Evolutionary conservation across 2,888 invertebrate species (phyloP).

Genomic region (Drosophila pseudotalamancana): DNA sequence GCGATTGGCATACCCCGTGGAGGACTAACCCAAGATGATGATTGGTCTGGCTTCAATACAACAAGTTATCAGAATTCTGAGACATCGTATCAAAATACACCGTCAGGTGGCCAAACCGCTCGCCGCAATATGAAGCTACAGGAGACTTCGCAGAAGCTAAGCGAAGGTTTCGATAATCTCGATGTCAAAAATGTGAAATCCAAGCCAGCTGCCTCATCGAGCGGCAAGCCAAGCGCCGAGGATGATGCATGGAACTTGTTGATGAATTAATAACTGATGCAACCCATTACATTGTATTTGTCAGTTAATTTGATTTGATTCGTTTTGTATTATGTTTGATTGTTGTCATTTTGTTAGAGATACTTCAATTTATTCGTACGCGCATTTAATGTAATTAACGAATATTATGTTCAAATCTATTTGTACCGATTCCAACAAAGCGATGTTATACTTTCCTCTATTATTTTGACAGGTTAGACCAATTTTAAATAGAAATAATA

Average conservation of each 20-base stretch:
- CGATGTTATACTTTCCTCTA: slow-evolving; percentile 28
- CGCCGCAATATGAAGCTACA: slow-evolving; percentile 78
- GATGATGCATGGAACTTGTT: slow-evolving; percentile 87
- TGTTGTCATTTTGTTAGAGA: slow-evolving; percentile 51
- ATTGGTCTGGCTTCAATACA: slow-evolving; percentile 83
- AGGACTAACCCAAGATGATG: slow-evolving; percentile 73
- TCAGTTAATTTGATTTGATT: slow-evolving; percentile 42
- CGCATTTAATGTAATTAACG: slow-evolving; percentile 73
- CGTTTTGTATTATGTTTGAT: slow-evolving; percentile 47
- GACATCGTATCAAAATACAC: slow-evolving; percentile 79
- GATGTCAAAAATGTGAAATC: slow-evolving; percentile 83
- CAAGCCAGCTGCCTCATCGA: slow-evolving; percentile 45
- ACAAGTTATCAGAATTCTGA: slow-evolving; percentile 79
- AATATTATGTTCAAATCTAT: slow-evolving; percentile 45
- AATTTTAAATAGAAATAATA: slow-evolving; percentile 69
- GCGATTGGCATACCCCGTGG: slow-evolving; percentile 38
- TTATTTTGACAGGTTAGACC: slow-evolving; percentile 68
- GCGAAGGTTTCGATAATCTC: slow-evolving; percentile 82
- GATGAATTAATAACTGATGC: slow-evolving; percentile 84
- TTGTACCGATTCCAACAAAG: slow-evolving; percentile 38
- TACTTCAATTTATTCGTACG: slow-evolving; percentile 47
- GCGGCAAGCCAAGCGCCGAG: slow-evolving; percentile 84
- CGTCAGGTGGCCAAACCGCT: slow-evolving; percentile 55
- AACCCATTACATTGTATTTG: slow-evolving; percentile 29
- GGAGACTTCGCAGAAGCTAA: slow-evolving; percentile 74